Evolutionary conservation across 2,113 vertebrate species (phyloP).

Genomic region (Terrapene triunguis): DNA sequence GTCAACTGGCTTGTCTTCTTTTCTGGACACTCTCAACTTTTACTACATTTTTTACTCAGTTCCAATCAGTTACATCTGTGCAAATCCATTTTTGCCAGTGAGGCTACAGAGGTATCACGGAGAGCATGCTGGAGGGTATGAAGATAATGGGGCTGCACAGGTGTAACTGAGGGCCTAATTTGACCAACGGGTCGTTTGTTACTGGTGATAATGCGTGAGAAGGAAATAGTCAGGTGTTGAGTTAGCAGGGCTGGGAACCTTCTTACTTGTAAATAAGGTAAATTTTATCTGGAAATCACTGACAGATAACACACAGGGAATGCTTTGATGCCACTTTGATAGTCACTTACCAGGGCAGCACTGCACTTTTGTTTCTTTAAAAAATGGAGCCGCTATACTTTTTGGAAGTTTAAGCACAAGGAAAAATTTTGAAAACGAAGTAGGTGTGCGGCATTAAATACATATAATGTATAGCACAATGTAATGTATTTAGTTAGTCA

Average conservation of each 20-base stretch:
- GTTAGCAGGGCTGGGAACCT: background rate
- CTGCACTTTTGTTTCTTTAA: background rate
- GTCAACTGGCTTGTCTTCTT: background rate
- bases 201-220: background rate
- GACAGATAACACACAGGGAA: background rate
- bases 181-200: background rate
- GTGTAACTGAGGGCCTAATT: background rate
- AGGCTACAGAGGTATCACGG: background rate
- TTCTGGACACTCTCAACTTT: background rate
- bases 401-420: background rate
- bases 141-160: background rate
- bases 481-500: background rate
- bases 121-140: background rate
- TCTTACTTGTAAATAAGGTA: background rate
- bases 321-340: background rate
- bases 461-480: rapidly evolving
- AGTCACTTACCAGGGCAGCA: rapidly evolving
- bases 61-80: background rate
- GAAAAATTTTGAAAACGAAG: rapidly evolving
- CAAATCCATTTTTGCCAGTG: background rate
- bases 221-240: background rate
- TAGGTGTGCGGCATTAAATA: background rate
- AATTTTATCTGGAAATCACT: background rate
- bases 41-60: background rate
- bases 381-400: background rate